Evolutionary conservation across 2,888 invertebrate genomes (phyloP), one percentile per base, ranked within the genome.

Genomic region (Vanessa cardui): DNA sequence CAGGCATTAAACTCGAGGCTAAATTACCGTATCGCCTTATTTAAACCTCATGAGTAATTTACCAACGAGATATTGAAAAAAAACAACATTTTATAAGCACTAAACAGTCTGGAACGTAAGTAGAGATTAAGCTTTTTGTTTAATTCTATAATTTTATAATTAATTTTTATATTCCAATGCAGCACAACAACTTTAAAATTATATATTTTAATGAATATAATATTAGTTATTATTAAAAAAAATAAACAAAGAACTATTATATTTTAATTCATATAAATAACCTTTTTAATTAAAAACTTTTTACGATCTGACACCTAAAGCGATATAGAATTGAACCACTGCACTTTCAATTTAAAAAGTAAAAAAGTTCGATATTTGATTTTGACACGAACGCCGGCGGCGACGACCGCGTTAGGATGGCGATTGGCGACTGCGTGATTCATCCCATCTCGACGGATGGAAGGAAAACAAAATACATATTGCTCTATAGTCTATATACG

Each of bases 361-460:
- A 66, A 69, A 64, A 69, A 71, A 70, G 62, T 76, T 77, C 74
- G 68, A 69, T 74, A 74, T 78, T 79, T 70, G 66, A 80, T 78
- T 78, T 70, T 76, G 70, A 78, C 79, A 58, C 69, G 76, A 75
- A 79, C 77, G 80, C 77, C 76, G 77, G 75, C 80, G 80, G 65
- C 75, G 73, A 67, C 80, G 79, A 82, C 80, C 83, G 84, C 83
- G 82, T 82, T 79, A 80, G 79, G 76, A 76, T 76, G 75, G 80
- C 80, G 83, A 90, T 89, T 89, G 87, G 80, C 80, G 83, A 90
- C 89, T 90, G 87, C 76, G 80, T 90, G 90, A 90, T 85, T 90
- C 90, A 90, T 89, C 88, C 83, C 83, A 83, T 83, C 80, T 79
- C 79, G 71, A 72, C 72, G 74, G 74, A 78, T 77, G 77, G 79